Conservation (phyloP, 2,113 vertebrate species). For the Pycnonotus jocosus region DNA sequence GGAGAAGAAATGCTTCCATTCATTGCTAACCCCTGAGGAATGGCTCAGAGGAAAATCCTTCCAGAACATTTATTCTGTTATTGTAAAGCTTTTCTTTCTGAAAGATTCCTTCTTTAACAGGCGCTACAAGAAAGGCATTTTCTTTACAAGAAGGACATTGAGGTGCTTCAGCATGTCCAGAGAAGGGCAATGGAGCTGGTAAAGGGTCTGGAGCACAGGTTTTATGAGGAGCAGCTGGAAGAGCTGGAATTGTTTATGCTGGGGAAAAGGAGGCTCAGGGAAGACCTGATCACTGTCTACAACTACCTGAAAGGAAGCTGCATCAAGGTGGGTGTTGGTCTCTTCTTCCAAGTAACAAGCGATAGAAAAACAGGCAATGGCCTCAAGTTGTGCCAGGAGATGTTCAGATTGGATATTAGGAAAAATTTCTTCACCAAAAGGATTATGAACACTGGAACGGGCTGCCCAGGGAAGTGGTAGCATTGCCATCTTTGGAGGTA, state of each 20-base stretch:
- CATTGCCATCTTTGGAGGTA: background rate
- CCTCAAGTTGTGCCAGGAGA: background rate
- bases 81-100: background rate
- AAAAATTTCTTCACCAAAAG: background rate
- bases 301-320: background rate
- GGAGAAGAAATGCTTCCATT: background rate
- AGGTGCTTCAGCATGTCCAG: rapidly evolving
- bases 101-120: background rate
- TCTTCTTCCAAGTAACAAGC: background rate
- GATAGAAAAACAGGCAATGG: rapidly evolving
- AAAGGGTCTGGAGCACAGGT: background rate
- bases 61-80: background rate
- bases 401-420: background rate
- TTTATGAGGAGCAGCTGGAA: background rate
- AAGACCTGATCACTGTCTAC: background rate
- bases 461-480: background rate
- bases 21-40: background rate
- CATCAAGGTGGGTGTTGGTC: rapidly evolving
- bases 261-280: background rate
- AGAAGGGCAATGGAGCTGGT: rapidly evolving
- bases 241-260: background rate
- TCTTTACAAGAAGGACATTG: background rate
- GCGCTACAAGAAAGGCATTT: background rate
- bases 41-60: background rate
- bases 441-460: background rate